Percentiles rank a stretch among this genome's conserved stretches.
Evolutionary conservation across 1,140 invertebrate genomes (phyloP).

Genomic region (Aporrectodea caliginosa): DNA sequence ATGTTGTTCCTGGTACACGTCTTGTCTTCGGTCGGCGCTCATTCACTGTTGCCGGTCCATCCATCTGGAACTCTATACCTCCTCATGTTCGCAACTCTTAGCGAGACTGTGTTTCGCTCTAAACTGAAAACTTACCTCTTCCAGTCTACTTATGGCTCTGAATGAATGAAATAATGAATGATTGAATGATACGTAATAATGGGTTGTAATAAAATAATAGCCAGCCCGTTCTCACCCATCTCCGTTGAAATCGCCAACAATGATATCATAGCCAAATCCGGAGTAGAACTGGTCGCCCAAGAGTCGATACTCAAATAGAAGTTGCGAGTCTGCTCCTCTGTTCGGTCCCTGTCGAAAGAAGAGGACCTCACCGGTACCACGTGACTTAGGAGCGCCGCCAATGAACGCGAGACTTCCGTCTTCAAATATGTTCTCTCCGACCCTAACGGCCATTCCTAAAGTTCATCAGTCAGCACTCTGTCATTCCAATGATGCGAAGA

Average conservation of each 20-base stretch:
- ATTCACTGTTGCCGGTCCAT: too few species aligned
- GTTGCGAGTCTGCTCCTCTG: background rate
- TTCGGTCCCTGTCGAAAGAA: background rate
- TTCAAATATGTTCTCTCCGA: background rate
- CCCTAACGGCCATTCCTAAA: background rate
- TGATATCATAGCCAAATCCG: background rate
- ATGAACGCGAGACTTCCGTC: background rate
- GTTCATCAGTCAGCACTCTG: background rate
- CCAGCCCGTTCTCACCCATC: background rate
- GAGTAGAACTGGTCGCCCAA: background rate
- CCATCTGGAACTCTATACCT: too few species aligned
- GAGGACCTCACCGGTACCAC: background rate
- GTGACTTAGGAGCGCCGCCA: background rate
- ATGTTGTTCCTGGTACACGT: too few species aligned
- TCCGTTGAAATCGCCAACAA: background rate
- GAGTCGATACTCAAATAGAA: background rate
- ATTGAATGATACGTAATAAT: too few species aligned
- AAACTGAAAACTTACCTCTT: too few species aligned
- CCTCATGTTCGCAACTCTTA: too few species aligned
- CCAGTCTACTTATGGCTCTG: too few species aligned
- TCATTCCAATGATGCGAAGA: too few species aligned
- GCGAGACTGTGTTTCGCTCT: too few species aligned
- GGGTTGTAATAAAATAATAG: too few species aligned
- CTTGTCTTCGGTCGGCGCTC: too few species aligned
- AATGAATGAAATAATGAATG: too few species aligned